Evolutionary conservation across 1,140 invertebrate species (phyloP).

Genomic region (Reticulitermes speratus): DNA sequence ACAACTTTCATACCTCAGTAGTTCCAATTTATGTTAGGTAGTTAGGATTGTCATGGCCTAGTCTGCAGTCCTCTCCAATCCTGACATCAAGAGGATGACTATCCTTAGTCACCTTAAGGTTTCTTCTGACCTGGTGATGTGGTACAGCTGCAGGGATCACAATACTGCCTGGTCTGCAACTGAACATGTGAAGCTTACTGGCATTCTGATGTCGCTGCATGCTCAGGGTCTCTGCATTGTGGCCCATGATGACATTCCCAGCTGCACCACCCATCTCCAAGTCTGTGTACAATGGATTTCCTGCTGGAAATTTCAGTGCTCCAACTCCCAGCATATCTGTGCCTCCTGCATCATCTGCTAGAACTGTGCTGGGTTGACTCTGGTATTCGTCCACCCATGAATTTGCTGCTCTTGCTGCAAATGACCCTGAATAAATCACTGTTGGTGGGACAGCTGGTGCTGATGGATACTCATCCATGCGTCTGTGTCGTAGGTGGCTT

Average conservation of each 20-base stretch:
- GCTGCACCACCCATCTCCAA: constrained; percentile 23
- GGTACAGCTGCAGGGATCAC: constrained; percentile 20
- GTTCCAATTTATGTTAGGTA: background rate
- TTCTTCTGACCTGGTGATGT: background rate
- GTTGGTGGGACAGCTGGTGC: constrained; percentile 37
- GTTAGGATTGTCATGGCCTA: constrained; percentile 30
- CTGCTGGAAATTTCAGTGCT: constrained; percentile 1
- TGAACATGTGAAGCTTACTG: constrained; percentile 32
- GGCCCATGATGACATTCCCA: constrained; percentile 20
- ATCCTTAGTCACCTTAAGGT: background rate
- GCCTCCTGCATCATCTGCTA: constrained; percentile 16
- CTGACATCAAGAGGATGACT: constrained; percentile 18
- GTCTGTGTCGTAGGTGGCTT: constrained; percentile 19
- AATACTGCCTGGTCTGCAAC: constrained; percentile 31
- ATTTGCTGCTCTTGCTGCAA: constrained; percentile 31
- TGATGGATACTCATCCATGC: background rate
- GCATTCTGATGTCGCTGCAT: constrained; percentile 20
- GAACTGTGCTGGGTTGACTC: background rate
- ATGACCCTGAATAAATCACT: constrained; percentile 43
- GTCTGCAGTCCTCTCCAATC: constrained; percentile 10
- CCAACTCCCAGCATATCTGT: constrained; percentile 9
- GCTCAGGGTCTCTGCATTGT: background rate
- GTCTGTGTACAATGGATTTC: constrained; percentile 25
- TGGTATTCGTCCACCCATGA: background rate
- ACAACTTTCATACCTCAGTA: background rate